A percentile compares a stretch with the other conserved stretches of the same genome.
phyloP scores from a whole-genome alignment of 2,888 invertebrate species.

The Strigamia transsilvanica region DNA sequence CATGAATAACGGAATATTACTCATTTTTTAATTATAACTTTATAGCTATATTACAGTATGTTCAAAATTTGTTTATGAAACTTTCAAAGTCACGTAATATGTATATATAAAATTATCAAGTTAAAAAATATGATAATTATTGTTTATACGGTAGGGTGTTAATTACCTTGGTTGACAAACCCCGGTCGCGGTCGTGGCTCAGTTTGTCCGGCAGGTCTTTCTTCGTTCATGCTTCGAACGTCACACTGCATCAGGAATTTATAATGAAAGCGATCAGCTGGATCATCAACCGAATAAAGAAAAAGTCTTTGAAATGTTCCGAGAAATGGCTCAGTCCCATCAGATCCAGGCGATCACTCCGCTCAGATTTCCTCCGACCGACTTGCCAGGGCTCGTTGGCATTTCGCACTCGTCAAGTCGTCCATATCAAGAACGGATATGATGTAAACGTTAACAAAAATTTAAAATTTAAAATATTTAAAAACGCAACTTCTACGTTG shows the following conservation, averaged over 20 bases:
- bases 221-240: slow-evolving; percentile 43
- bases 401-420: neutral
- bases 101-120: neutral
- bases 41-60: no score
- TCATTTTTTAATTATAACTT: neutral
- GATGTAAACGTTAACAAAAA: neutral
- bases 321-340: neutral
- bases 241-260: slow-evolving; percentile 45
- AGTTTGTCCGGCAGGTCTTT: neutral
- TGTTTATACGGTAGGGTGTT: neutral
- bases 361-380: slow-evolving; percentile 7
- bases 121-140: neutral
- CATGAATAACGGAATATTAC: neutral
- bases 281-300: neutral
- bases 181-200: slow-evolving; percentile 11
- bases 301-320: neutral
- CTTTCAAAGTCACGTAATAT: no score
- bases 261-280: neutral
- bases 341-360: neutral
- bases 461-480: neutral
- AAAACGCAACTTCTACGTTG: neutral
- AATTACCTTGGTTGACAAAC: slow-evolving; percentile 44
- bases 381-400: neutral
- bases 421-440: slow-evolving; percentile 16
- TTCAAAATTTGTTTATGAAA: no score